Base-by-base conservation (phyloP, 2,113 vertebrate species). In the Hepsetus odoe region DNA sequence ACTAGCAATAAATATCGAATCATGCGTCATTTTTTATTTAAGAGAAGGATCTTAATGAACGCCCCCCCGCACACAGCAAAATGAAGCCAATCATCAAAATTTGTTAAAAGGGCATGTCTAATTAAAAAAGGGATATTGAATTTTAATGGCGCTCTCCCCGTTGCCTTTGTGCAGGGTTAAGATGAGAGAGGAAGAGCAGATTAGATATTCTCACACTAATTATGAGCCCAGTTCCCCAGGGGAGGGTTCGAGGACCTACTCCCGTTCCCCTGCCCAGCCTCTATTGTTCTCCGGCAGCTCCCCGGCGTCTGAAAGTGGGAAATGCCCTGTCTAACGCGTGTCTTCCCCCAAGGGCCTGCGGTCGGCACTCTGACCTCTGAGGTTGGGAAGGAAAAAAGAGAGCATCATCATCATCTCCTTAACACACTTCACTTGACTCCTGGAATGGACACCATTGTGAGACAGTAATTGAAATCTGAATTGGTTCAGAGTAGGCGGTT, bases 201-300 rank as follows among this genome's bases (percentile, higher is more conserved):
- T 93, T 92, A 92, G 91, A 92, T 92, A 92, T 94, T 92, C 91
- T 92, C 91, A 89, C 88, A 90, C 90, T 94, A 92, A 94, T 94
- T 94, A 93, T 92, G 89, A 87, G 84, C 84, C 77, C 62, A 35
- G 84, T 85, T 92, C 91, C 88, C 90, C 92, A 83, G 91, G 90
- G 91, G 87, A 81, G 86, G 82, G 88, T 91, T 87, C 80, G 87
- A 86, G 89, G 87, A 80, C 75, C 80, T 74, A 44, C 83, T 82
- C 88, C 65, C 66, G 80, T 74, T 61, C 77, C 72, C 49, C 69
- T 76, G 44, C 59, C 32, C 42, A 71, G 70, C 18, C 66, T 38
- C 71, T 20, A 53, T 68, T 67, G 32, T 55, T 80, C 76, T 81
- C 84, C 82, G 70, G 72, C 72, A 66, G 49, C 84, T 70, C 76